A percentile compares a stretch with the other conserved stretches of the same genome.
phyloP scores from a whole-genome alignment of 2,113 vertebrate genomes.

The Isichthys henryi region DNA sequence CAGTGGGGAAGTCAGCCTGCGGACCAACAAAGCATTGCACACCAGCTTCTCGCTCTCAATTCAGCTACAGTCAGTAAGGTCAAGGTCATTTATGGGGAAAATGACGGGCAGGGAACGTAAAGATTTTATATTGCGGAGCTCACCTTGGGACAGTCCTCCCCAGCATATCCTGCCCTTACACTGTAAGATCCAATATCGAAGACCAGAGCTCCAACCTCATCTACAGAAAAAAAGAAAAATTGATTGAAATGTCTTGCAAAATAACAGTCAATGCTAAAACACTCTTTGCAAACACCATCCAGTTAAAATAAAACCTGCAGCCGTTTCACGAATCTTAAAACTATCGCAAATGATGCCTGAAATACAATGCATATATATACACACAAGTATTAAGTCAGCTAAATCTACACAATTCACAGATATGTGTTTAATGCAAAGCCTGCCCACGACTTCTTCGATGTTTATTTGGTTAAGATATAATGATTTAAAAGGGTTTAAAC shows the following conservation, averaged over 20 bases:
- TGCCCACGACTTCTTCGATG: neutral
- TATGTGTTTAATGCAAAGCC: neutral
- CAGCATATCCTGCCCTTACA: slow-evolving; percentile 94
- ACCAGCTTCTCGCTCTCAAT: neutral
- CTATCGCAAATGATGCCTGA: neutral
- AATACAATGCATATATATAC: neutral
- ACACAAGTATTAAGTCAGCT: neutral
- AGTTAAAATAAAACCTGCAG: neutral
- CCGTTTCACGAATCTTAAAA: neutral
- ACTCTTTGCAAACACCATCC: neutral
- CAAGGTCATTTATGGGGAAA: neutral
- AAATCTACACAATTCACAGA: neutral
- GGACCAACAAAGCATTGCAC: slow-evolving; percentile 3
- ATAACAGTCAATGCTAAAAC: neutral
- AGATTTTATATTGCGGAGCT: neutral
- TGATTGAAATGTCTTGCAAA: neutral
- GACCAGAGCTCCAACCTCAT: slow-evolving; percentile 96
- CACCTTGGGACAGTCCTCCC: slow-evolving; percentile 65
- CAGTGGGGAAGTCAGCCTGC: slow-evolving; percentile 96
- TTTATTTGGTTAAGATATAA: neutral
- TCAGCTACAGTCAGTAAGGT: neutral
- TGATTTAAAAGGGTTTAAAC: neutral
- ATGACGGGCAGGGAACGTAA: neutral
- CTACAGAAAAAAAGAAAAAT: slow-evolving; percentile 47
- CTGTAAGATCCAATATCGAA: slow-evolving; percentile 97